phyloP scores from a whole-genome alignment of 2,888 invertebrate species.

The Drymonia ruficornis region DNA sequence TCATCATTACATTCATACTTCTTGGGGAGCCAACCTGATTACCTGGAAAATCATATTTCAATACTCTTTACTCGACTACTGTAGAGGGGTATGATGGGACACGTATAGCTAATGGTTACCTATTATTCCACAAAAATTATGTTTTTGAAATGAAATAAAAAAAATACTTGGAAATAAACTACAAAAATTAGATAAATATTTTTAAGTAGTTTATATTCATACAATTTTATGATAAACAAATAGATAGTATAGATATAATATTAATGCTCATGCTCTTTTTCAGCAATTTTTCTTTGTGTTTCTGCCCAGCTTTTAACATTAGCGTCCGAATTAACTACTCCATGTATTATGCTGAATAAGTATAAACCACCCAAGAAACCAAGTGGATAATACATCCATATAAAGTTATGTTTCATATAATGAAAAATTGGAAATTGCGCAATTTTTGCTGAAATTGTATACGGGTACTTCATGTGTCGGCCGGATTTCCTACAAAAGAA shows the following conservation, averaged over 20 bases:
- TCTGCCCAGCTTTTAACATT: constrained; percentile 69
- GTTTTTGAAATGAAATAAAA: no score
- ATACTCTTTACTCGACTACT: no score
- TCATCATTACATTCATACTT: no score
- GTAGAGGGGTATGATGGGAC: no score
- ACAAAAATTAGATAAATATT: no score
- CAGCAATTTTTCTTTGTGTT: constrained; percentile 62
- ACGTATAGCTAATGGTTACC: no score
- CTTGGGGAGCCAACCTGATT: no score
- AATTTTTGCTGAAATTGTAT: constrained; percentile 91
- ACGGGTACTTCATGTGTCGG: constrained; percentile 94
- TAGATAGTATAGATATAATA: neutral
- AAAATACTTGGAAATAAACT: no score
- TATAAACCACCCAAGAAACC: constrained; percentile 84
- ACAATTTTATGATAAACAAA: no score
- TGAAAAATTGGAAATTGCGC: constrained; percentile 92
- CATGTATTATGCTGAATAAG: constrained; percentile 88
- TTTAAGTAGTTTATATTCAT: no score
- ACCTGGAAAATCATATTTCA: no score
- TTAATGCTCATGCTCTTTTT: constrained; percentile 61
- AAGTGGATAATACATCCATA: constrained; percentile 88
- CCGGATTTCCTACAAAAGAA: constrained; percentile 72
- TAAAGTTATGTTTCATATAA: constrained; percentile 89
- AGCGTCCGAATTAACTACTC: constrained; percentile 79
- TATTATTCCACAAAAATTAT: no score